Evolutionary conservation across 2,888 invertebrate species (phyloP), one percentile per base, ranked within the genome.

Genomic region (Candidula unifasciata): DNA sequence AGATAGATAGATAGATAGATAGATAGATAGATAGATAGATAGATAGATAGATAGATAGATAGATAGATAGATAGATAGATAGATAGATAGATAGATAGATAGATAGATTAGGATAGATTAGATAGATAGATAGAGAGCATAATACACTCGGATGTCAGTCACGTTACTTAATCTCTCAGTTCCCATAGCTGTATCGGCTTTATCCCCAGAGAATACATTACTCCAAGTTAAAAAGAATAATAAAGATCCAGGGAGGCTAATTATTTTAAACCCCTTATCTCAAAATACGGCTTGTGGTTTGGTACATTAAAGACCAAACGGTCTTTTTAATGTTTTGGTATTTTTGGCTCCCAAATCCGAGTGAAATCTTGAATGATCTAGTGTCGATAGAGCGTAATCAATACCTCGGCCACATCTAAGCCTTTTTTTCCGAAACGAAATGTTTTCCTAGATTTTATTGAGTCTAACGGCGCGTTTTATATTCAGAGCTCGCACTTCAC

Each of bases 401-500:
- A 82, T 82, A 33, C 35, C 74, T 10, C 60, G 35, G 73, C 82
- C 60, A 82, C 66, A 74, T 82, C 82, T 74, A 73, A 60, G 73
- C 82, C 82, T 37, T 64, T 37, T 64, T 44, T 64, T 71, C 82
- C 57, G 71, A 33, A 64, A 74, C 52, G 74, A 57, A 74, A 74
- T 64, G 82, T 82, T 82, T 44, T 21, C 74, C 35, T 57, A 33
- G 71, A 71, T 74, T 82, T 82, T 82, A 82, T 82, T 54, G 82
- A 69, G 57, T 74, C 82, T 82, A 82, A 82, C 82, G 73, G 60
- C 64, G 60, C 82, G 64, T 37, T 82, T 74, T 82, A 74, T 82
- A 82, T 82, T 82, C 82, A 54, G 30, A 73, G 33, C 82, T 82
- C 82, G 82, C 24, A 27, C 64, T 64, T 27, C 21, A 71, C 64